These are phyloP conservation scores for Ellobium chinense DNA, from an alignment of 2,888 invertebrate species.

Conservation along the genomic window DNA sequence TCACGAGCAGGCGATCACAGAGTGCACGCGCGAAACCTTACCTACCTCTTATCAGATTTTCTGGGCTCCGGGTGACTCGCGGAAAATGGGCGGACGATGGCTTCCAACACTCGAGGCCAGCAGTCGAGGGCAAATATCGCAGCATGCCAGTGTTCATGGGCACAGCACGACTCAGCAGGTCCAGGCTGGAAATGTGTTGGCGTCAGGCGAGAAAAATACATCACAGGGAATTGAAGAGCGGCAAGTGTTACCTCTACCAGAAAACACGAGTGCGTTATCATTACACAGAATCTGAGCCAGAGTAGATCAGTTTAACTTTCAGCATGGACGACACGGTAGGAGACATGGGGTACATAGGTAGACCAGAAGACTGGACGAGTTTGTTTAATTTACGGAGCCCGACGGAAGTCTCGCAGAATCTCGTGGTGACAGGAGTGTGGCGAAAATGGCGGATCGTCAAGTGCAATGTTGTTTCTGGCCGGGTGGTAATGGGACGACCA, in stretches of 20 bases:
- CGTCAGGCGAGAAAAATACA: neutral
- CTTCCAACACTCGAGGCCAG: neutral
- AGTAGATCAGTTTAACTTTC: too few relatives aligned
- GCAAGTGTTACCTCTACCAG: too few relatives aligned
- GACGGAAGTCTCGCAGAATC: too few relatives aligned
- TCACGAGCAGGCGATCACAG: neutral
- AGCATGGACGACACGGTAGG: too few relatives aligned
- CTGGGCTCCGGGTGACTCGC: neutral
- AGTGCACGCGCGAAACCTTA: neutral
- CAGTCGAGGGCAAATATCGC: neutral
- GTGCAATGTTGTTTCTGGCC: neutral
- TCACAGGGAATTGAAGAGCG: too few relatives aligned
- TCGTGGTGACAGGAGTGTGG: too few relatives aligned
- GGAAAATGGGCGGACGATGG: neutral
- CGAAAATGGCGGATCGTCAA: neutral
- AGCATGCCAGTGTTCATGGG: neutral
- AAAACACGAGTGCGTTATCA: too few relatives aligned
- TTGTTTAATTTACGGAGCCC: too few relatives aligned
- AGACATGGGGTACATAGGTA: too few relatives aligned
- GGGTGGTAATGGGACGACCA: neutral
- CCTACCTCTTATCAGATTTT: neutral
- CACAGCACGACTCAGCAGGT: neutral
- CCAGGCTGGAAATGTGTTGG: neutral
- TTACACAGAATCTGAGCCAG: too few relatives aligned
- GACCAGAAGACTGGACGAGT: too few relatives aligned